Conservation (phyloP, 1,140 invertebrate genomes). For the Diorhabda carinulata region DNA sequence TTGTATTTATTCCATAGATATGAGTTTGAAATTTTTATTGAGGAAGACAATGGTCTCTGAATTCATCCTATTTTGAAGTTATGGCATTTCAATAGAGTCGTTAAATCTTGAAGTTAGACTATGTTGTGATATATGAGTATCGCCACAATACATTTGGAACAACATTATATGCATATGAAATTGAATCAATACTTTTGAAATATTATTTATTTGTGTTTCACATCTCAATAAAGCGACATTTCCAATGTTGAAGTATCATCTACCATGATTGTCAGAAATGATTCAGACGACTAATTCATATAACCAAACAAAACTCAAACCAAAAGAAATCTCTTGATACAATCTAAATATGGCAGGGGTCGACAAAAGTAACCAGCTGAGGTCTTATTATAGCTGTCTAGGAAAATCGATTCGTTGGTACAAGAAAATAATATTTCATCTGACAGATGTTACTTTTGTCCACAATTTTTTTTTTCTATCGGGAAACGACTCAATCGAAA, state of each 20-base stretch:
- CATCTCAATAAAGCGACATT: too few relatives aligned
- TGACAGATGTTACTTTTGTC: conserved; percentile 6
- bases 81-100: too few relatives aligned
- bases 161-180: too few relatives aligned
- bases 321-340: conserved; percentile 14
- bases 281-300: conserved; percentile 6
- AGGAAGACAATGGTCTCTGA: neutral
- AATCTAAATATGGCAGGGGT: conserved; percentile 7
- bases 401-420: neutral
- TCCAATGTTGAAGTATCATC: too few relatives aligned
- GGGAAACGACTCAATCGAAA: conserved; percentile 14
- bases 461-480: conserved; percentile 12
- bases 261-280: neutral
- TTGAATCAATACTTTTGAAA: too few relatives aligned
- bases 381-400: too few relatives aligned
- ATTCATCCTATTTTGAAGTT: neutral
- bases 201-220: too few relatives aligned
- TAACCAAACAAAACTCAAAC: conserved; percentile 11
- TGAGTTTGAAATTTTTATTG: neutral
- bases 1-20: neutral
- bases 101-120: too few relatives aligned
- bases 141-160: too few relatives aligned
- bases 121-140: too few relatives aligned
- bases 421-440: conserved; percentile 10
- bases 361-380: conserved; percentile 1